phyloP scores from a whole-genome alignment of 2,113 vertebrate genomes.

The Pseudois nayaur region DNA sequence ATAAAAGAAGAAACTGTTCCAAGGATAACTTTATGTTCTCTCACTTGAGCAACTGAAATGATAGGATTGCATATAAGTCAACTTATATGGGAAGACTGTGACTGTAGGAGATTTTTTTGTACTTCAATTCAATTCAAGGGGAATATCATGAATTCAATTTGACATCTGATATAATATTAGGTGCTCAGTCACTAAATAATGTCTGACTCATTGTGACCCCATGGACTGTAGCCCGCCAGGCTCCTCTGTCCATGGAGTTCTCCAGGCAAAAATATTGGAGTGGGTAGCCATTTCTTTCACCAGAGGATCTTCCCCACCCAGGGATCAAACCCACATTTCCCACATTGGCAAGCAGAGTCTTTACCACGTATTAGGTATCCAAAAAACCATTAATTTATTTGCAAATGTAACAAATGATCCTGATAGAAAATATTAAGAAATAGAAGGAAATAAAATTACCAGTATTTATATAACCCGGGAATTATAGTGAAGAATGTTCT shows the following conservation, averaged over 20 bases:
- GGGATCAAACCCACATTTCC: neutral
- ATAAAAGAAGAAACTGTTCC: neutral
- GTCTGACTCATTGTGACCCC: neutral
- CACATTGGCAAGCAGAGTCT: neutral
- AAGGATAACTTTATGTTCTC: neutral
- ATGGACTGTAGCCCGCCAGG: rapidly evolving
- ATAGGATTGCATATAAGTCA: neutral
- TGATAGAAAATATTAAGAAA: neutral
- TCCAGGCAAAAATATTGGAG: neutral
- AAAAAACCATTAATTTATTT: neutral
- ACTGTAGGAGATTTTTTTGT: neutral
- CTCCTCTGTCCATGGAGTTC: neutral
- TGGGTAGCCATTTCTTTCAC: neutral
- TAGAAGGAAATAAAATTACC: neutral
- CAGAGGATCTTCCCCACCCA: neutral
- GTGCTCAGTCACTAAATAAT: neutral
- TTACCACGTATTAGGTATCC: neutral
- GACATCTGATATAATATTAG: neutral
- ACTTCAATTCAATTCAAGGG: neutral
- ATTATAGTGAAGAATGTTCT: neutral
- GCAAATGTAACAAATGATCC: neutral
- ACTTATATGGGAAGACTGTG: neutral
- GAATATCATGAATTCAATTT: neutral
- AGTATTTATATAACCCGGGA: neutral
- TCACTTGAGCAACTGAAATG: neutral